phyloP scores from a whole-genome alignment of 2,888 invertebrate genomes.

The Eutolmus rufibarbis region DNA sequence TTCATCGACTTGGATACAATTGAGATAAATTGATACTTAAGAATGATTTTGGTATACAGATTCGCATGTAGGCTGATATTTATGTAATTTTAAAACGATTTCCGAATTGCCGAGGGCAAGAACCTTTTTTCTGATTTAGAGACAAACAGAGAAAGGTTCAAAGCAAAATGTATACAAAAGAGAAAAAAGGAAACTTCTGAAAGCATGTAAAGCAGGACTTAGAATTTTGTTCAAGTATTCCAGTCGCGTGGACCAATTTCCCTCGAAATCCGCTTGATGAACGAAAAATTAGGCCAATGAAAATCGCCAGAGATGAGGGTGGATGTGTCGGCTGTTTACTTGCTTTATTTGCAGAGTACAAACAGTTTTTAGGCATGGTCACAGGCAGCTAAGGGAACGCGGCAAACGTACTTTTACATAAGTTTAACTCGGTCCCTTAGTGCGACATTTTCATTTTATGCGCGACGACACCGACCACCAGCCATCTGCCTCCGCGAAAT shows the following conservation, averaged over 20 bases:
- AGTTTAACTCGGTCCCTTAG: neutral
- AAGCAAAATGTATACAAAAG: neutral
- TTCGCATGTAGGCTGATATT: neutral
- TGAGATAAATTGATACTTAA: too few relatives aligned
- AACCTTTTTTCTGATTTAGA: neutral
- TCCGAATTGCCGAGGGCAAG: neutral
- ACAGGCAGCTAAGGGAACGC: neutral
- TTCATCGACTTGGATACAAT: too few relatives aligned
- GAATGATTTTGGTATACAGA: too few relatives aligned
- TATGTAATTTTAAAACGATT: neutral
- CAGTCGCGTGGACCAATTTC: neutral
- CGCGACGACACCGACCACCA: neutral
- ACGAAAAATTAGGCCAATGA: neutral
- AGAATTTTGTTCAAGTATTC: neutral
- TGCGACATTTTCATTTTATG: neutral
- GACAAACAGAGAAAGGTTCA: neutral
- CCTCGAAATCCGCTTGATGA: neutral
- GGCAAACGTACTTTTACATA: neutral
- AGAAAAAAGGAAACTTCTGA: neutral
- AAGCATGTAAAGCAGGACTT: neutral
- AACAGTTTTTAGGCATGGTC: neutral
- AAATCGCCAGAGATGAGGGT: neutral
- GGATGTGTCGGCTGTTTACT: neutral
- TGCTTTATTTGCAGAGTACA: neutral
- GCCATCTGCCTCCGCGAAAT: neutral